Evolutionary conservation across 2,888 invertebrate genomes (phyloP), one percentile per base, ranked within the genome.

Genomic region (Pyrgus malvae): DNA sequence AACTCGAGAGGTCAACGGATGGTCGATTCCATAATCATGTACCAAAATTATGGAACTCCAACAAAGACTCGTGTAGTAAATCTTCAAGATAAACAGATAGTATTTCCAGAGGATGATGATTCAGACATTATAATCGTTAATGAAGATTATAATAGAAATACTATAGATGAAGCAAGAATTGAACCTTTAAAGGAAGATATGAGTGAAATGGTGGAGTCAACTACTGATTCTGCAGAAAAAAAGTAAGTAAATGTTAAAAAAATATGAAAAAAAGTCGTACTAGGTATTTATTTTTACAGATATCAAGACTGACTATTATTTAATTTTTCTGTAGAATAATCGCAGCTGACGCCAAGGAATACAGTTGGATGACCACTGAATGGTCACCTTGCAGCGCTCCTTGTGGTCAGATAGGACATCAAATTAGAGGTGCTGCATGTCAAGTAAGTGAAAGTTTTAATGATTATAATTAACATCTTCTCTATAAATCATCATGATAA

Each of bases 381-480:
- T 98, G 98, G 98, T 95, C 97, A 0, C 91, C 93, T 9, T 98
- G 98, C 76, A 96, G 95, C 1, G 94, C 95, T 62, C 93, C 93
- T 0, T 98, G 98, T 69, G 96, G 96, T 0, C 94, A 94, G 35
- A 92, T 92, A 50, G 97, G 97, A 1, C 91, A 91, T 60, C 91
- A 94, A 91, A 93, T 93, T 75, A 92, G 94, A 65, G 93, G 92
- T 48, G 93, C 93, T 0, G 92, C 95, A 57, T 95, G 96, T 71
- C 93, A 95, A 79, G 95, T 94, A 57, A 87, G 87, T 55, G 21
- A 16, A 23, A 25, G 3, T 42, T 40, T 11, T 16, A 35, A 14
- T 6, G 11, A 33, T 6, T 33, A 14, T 11, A 12, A 12, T 12
- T 33, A 6, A 12, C 11, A 12, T 1, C n/a, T 9, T 1, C 2